Base-by-base conservation (phyloP, 2,113 vertebrate genomes). In the Rhinoderma darwinii region DNA sequence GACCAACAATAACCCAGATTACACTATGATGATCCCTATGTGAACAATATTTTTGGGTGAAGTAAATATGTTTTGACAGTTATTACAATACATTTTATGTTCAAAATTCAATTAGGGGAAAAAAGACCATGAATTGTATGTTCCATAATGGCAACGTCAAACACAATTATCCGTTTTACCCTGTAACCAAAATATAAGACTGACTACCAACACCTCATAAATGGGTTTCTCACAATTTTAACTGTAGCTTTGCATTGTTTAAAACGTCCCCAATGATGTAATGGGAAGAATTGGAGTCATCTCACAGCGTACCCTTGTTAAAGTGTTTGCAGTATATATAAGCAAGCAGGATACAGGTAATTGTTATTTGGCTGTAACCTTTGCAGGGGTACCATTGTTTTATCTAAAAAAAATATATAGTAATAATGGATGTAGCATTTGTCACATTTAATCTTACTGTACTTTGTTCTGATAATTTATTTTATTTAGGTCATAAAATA, bases 121-220 rank as follows among this genome's bases (percentile, higher is more conserved):
- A 66, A n/a, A 30, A 66, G n/a, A 32, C 27, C 30, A 30, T 32
- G 30, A 32, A 66, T 66, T 15, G 4, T 66, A 32, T 66, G 61
- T 66, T 66, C 61, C 27, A 11, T 43, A 74, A 12, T 74, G 22
- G 22, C 72, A 43, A 74, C 9, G 35, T 75, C 22, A n/a, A 75
- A 74, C 73, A 75, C 73, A 75, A 75, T 75, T 75, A 75, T 75
- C 25, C 39, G 5, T 44, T 75, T 75, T 47, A 44, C 47, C 43
- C 12, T 25, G 25, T 30, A 7, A 44, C 41, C 17, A 72, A 22
- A 39, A 37, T 47, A 2, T 41, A 15, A 27, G 73, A 47, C 25
- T 27, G 25, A 47, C 27, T 66, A 32, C 27, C 39, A 30, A 11
- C 73, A 75, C 22, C 39, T 75, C 73, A 30, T 75, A 75, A 75